A percentile compares a stretch with the other conserved stretches of the same genome.
phyloP scores from a whole-genome alignment of 1,140 invertebrate species.

The Neodiprion lecontei region DNA sequence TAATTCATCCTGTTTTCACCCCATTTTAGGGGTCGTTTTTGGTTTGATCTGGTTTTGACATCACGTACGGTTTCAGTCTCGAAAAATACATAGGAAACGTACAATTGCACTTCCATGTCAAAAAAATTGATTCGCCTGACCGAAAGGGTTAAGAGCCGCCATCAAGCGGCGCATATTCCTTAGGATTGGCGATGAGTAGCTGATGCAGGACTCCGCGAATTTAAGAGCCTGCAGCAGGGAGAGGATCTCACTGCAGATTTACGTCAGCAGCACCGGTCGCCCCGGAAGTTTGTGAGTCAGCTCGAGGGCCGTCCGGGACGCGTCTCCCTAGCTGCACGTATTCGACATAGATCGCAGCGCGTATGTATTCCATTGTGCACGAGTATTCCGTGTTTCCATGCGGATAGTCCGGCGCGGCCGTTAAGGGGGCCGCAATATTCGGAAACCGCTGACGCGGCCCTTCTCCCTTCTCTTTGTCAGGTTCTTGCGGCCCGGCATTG shows the following conservation, averaged over 20 bases:
- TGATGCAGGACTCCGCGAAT: no score
- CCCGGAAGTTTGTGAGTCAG: not conserved
- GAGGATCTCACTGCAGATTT: not conserved
- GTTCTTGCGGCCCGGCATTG: not conserved
- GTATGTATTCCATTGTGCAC: not conserved
- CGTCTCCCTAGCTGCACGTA: not conserved
- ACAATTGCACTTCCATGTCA: no score
- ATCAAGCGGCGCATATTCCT: no score
- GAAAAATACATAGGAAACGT: no score
- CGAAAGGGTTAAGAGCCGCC: no score
- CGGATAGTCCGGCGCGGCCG: not conserved
- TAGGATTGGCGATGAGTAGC: no score
- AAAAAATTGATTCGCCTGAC: no score
- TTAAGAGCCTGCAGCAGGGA: no score
- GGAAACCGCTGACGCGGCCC: not conserved
- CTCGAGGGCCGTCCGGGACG: not conserved
- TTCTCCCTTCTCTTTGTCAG: not conserved
- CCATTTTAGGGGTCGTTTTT: no score
- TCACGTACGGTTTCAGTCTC: no score
- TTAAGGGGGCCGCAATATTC: slow-evolving; percentile 4
- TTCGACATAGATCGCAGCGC: not conserved
- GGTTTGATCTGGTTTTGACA: no score
- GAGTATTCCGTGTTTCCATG: slow-evolving; percentile 1
- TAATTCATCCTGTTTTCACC: no score
- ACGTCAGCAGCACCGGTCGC: not conserved